Evolutionary conservation across 2,113 vertebrate species (phyloP).

Genomic region (Falcunculus frontatus): DNA sequence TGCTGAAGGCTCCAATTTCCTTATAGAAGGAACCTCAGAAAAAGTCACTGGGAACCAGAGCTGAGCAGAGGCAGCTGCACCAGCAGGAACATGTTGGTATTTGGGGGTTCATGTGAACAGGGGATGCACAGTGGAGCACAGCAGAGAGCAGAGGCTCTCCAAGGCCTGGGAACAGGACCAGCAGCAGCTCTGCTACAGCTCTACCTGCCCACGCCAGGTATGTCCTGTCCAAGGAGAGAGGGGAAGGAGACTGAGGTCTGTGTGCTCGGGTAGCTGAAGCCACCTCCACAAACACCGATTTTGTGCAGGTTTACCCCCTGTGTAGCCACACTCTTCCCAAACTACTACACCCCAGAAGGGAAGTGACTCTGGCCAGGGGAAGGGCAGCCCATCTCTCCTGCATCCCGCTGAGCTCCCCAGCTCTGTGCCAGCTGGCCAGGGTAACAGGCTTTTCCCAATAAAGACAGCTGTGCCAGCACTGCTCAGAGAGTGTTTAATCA

Average conservation of each 20-base stretch:
- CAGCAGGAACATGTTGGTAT: not conserved
- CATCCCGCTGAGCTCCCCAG: not conserved
- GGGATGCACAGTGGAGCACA: not conserved
- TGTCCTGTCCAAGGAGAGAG: rapidly evolving
- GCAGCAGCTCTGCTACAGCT: not conserved
- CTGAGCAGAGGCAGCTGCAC: not conserved
- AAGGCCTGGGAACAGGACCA: not conserved
- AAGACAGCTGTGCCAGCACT: not conserved
- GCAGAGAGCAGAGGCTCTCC: not conserved
- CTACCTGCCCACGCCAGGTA: rapidly evolving
- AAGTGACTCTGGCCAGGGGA: rapidly evolving
- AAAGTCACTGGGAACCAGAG: not conserved
- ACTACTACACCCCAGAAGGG: not conserved
- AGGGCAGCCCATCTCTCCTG: not conserved
- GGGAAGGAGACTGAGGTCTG: not conserved
- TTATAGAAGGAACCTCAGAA: not conserved
- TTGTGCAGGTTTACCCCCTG: not conserved
- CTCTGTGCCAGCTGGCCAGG: not conserved
- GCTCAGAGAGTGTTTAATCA: constrained; percentile 7
- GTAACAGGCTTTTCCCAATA: not conserved
- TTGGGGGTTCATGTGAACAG: rapidly evolving
- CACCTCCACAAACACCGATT: not conserved
- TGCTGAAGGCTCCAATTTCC: not conserved
- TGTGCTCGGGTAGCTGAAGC: rapidly evolving
- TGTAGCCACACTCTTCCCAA: rapidly evolving